Evolutionary conservation across 2,888 invertebrate species (phyloP).

Genomic region (Caenorhabditis becei): DNA sequence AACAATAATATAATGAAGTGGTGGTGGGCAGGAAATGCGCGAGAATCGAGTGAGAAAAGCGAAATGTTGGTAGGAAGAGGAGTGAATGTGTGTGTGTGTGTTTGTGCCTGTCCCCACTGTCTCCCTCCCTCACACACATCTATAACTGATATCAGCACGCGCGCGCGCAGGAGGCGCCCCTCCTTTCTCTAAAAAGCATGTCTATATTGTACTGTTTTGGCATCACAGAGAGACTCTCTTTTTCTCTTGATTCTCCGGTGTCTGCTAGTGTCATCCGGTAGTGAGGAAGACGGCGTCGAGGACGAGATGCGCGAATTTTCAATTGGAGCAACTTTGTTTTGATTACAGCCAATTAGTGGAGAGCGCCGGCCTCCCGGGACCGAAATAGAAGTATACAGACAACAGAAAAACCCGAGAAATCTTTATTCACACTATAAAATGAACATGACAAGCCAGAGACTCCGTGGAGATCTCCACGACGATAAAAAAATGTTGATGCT

Average conservation of each 20-base stretch:
- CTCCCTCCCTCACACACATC: constrained; percentile 3
- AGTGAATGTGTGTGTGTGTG: constrained; percentile 5
- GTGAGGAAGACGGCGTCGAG: background rate
- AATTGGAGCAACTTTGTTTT: constrained; percentile 1
- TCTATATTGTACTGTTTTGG: constrained; percentile 36
- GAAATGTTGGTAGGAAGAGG: background rate
- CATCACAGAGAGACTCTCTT: background rate
- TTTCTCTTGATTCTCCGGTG: background rate
- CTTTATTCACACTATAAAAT: no score
- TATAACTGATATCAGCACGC: constrained; percentile 34
- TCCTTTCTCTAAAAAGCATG: constrained; percentile 16
- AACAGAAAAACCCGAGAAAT: no score
- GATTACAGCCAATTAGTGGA: constrained; percentile 25
- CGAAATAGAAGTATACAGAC: no score
- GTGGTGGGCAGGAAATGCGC: constrained; percentile 2
- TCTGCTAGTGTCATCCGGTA: background rate
- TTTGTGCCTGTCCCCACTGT: constrained; percentile 8
- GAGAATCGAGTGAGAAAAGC: constrained; percentile 10
- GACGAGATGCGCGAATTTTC: background rate
- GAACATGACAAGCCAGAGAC: no score
- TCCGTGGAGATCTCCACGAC: no score
- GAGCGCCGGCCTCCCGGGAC: no score
- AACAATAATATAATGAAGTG: constrained; percentile 1
- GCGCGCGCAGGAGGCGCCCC: constrained; percentile 14
- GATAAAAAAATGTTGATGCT: no score